Conservation (phyloP, 1,140 invertebrate genomes). For the Cydia pomonella region DNA sequence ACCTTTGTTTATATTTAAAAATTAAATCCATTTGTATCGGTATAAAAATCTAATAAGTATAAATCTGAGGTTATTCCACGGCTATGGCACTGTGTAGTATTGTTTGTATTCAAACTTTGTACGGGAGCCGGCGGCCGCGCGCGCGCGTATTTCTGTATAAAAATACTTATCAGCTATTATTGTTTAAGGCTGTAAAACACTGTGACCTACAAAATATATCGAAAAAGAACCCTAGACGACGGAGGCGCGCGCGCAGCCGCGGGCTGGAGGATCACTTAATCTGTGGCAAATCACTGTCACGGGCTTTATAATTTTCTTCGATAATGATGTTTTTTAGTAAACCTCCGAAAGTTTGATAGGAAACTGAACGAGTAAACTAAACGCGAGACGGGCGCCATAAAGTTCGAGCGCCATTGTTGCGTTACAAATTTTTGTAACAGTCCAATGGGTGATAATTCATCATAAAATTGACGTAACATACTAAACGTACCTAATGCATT, state of each 20-base stretch:
- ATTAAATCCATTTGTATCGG: conserved; percentile 81
- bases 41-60: conserved; percentile 80
- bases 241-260: conserved; percentile 47
- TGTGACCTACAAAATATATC: conserved; percentile 65
- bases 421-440: conserved; percentile 66
- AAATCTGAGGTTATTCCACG: conserved; percentile 77
- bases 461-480: conserved; percentile 57
- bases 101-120: conserved; percentile 78
- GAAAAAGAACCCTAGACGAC: conserved; percentile 57
- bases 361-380: conserved; percentile 71
- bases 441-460: conserved; percentile 68
- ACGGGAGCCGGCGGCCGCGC: conserved; percentile 54
- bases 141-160: conserved; percentile 65
- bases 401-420: conserved; percentile 44
- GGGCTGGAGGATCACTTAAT: conserved; percentile 68
- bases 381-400: conserved; percentile 40
- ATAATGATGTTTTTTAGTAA: conserved; percentile 74
- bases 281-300: conserved; percentile 64
- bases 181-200: conserved; percentile 74
- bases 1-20: conserved; percentile 80
- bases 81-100: conserved; percentile 77
- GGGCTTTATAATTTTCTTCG: conserved; percentile 67
- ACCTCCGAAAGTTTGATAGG: conserved; percentile 80
- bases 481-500: conserved; percentile 68
- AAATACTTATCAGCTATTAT: conserved; percentile 79